phyloP scores from a whole-genome alignment of 2,888 invertebrate genomes.

The Esperia sulphurella region DNA sequence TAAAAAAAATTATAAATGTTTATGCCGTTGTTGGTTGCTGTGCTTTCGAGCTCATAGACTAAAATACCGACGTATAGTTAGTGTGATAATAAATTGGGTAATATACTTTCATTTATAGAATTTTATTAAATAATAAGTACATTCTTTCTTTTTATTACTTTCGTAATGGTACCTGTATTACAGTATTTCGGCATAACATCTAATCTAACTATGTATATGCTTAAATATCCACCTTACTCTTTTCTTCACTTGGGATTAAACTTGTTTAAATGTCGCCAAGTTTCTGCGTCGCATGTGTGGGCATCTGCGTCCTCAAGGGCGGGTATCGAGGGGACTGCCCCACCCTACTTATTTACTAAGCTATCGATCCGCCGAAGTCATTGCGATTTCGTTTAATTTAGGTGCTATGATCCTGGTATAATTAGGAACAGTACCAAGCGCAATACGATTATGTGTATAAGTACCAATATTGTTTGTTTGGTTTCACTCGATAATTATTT shows the following conservation, averaged over 20 bases:
- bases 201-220: too few species aligned
- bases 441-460: background rate
- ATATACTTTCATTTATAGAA: too few species aligned
- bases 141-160: background rate
- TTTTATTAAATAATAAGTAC: too few species aligned
- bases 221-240: conserved; percentile 12
- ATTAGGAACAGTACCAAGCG: background rate
- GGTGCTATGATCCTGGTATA: conserved; percentile 18
- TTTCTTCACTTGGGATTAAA: conserved; percentile 33
- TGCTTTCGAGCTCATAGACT: too few species aligned
- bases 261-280: conserved; percentile 31
- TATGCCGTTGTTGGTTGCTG: background rate
- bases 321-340: conserved; percentile 40
- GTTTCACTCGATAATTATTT: too few species aligned
- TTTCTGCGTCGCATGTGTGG: conserved; percentile 48
- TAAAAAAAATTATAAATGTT: background rate
- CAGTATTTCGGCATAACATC: too few species aligned
- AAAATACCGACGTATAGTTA: too few species aligned
- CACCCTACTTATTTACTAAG: conserved; percentile 63
- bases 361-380: conserved; percentile 53
- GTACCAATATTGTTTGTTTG: too few species aligned
- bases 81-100: background rate
- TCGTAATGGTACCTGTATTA: background rate
- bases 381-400: conserved; percentile 36
- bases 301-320: conserved; percentile 60